Percentiles rank a stretch among this genome's conserved stretches.
These are phyloP conservation scores for Chamaetylas fuelleborni DNA, from an alignment of 2,113 vertebrate species.

Conservation along the genomic window DNA sequence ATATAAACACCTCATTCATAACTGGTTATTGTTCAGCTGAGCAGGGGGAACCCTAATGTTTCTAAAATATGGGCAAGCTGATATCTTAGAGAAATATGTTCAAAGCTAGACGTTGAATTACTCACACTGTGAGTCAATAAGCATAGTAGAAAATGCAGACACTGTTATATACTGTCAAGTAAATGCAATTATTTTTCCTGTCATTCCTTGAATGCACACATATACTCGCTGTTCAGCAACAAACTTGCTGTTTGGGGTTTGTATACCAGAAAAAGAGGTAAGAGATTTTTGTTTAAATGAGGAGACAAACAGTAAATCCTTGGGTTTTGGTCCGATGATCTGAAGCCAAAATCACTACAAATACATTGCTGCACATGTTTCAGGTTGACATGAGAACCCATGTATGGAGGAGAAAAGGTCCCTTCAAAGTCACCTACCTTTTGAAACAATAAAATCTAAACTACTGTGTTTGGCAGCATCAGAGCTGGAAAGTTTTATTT, in stretches of 20 bases:
- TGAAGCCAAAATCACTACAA: neutral
- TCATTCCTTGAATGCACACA: neutral
- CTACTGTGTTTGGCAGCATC: neutral
- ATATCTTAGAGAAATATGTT: neutral
- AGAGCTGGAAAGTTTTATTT: neutral
- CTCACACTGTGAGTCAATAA: neutral
- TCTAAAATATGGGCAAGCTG: neutral
- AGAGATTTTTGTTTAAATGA: neutral
- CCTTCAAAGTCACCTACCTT: neutral
- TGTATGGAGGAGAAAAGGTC: rapidly evolving
- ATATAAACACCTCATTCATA: neutral
- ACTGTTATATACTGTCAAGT: neutral
- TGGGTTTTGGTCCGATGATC: neutral
- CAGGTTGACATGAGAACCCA: neutral
- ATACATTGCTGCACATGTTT: neutral
- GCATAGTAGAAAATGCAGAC: neutral
- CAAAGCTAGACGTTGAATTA: neutral
- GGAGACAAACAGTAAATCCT: neutral
- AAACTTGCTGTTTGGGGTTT: neutral
- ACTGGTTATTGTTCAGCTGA: neutral
- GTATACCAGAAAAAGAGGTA: neutral
- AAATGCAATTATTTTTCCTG: neutral
- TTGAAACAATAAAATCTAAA: neutral
- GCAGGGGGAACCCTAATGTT: neutral
- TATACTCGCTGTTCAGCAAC: neutral